Evolutionary conservation across 2,797 vertebrate species (phyloP), one percentile per base, ranked within the genome.

Genomic region (Galaxias olidus): DNA sequence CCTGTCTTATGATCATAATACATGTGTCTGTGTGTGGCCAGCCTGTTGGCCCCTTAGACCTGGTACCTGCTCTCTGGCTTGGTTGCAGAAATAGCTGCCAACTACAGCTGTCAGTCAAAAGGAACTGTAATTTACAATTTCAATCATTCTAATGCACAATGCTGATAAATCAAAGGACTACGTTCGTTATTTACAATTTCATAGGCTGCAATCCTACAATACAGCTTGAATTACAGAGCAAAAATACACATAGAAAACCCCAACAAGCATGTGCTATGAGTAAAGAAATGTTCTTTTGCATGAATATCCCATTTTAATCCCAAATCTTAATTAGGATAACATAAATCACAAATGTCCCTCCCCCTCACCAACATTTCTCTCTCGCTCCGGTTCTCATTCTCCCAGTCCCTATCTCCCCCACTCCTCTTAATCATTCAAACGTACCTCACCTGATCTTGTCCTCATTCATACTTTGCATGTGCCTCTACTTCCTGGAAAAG

Each of bases 351-450:
- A 1, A 14, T 55, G 65, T 60, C 9, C 64, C 48, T 20, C 13
- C 18, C 18, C n/a, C 18, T 8, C 42, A 1, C 41, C 6, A n/a
- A 10, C n/a, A 44, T 30, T 9, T 17, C 14, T 45, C 14, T 19
- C 71, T 60, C 71, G 65, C 54, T 44, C 65, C 45, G 68, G 61
- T 61, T 61, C 72, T 72, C 69, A 67, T 71, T 69, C 51, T 20
- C 51, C 10, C 45, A 8, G 8, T 46, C 10, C 10, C 45, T 46
- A 8, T 46, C 8, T 10, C 8, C 45, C 76, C 75, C 65, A 66
- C 57, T 55, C 60, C 74, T 77, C 47, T 83, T 83, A 68, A 83
- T 80, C 1, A 40, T 71, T 65, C 75, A 74, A 72, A 73, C 83
- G 1, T 76, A 65, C 73, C 9, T 63, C 73, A 69, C 74, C 71